Conservation (phyloP, 2,113 vertebrate species). For the Excalfactoria chinensis region DNA sequence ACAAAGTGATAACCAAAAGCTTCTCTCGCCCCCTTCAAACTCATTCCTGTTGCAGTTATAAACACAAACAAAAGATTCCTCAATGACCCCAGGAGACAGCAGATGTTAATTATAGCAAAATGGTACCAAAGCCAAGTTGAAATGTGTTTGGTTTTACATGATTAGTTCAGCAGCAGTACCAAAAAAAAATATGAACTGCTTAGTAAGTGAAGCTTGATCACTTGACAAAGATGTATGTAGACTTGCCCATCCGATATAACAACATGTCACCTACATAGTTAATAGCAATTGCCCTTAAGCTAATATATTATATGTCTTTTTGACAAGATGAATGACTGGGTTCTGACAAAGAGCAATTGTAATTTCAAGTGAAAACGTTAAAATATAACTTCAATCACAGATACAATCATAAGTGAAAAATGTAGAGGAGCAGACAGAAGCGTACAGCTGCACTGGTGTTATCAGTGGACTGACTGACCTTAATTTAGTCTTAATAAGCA, state of each 20-base stretch:
- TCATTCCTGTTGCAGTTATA: conserved; percentile 36
- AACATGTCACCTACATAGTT: not conserved
- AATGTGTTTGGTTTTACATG: conserved; percentile 18
- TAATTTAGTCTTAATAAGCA: not conserved
- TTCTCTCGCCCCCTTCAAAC: not conserved
- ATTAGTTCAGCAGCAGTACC: conserved; percentile 29
- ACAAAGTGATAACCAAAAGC: not conserved
- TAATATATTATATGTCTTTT: conserved; percentile 50
- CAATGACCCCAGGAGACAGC: conserved; percentile 29
- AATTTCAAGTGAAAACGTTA: conserved; percentile 41
- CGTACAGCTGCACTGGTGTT: not conserved
- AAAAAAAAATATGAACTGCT: not conserved
- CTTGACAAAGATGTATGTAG: conserved; percentile 37
- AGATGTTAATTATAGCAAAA: conserved; percentile 70
- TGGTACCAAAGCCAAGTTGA: conserved; percentile 30
- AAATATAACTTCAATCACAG: conserved; percentile 50
- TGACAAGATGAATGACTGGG: conserved; percentile 45
- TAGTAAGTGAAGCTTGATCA: not conserved
- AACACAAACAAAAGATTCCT: conserved; percentile 24
- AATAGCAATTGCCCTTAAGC: conserved; percentile 50
- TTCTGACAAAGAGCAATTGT: conserved; percentile 51
- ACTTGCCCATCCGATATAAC: not conserved
- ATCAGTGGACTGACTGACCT: not conserved
- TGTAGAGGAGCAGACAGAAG: not conserved
- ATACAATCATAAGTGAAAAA: conserved; percentile 34